phyloP scores from a whole-genome alignment of 1,140 invertebrate genomes.

The Drosophila takahashii region DNA sequence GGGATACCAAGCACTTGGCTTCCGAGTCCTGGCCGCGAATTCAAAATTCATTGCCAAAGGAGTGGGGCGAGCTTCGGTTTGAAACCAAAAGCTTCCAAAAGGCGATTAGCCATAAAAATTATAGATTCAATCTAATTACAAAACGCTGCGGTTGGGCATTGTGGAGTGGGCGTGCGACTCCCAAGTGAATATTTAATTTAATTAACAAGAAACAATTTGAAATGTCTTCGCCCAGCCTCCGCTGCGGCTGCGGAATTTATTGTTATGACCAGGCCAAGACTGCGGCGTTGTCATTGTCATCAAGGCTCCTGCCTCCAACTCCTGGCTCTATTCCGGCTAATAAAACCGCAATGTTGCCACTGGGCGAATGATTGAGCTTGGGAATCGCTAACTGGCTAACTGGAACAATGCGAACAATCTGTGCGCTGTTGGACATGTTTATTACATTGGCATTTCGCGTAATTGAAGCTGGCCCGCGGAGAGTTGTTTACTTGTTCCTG shows the following conservation, averaged over 20 bases:
- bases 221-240: conserved; percentile 34
- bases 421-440: conserved; percentile 75
- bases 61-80: not conserved
- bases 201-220: conserved; percentile 81
- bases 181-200: conserved; percentile 81
- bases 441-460: conserved; percentile 77
- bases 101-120: conserved; percentile 84
- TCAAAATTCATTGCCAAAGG: conserved; percentile 63
- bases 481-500: conserved; percentile 37
- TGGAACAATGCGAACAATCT: conserved; percentile 71
- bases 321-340: conserved; percentile 26
- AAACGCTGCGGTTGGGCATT: conserved; percentile 58
- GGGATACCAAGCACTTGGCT: conserved; percentile 39
- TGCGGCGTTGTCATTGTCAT: conserved; percentile 57
- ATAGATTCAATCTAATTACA: conserved; percentile 85
- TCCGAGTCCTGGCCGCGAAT: conserved; percentile 58
- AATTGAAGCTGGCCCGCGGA: conserved; percentile 56
- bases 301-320: conserved; percentile 17
- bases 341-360: conserved; percentile 62
- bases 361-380: conserved; percentile 56
- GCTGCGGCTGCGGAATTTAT: conserved; percentile 67
- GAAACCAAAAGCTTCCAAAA: conserved; percentile 36
- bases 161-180: conserved; percentile 3
- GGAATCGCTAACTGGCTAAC: conserved; percentile 18
- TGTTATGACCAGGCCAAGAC: conserved; percentile 75